Evolutionary conservation across 2,888 invertebrate genomes (phyloP), one percentile per base, ranked within the genome.

Genomic region (Dasysyrphus albostriatus): DNA sequence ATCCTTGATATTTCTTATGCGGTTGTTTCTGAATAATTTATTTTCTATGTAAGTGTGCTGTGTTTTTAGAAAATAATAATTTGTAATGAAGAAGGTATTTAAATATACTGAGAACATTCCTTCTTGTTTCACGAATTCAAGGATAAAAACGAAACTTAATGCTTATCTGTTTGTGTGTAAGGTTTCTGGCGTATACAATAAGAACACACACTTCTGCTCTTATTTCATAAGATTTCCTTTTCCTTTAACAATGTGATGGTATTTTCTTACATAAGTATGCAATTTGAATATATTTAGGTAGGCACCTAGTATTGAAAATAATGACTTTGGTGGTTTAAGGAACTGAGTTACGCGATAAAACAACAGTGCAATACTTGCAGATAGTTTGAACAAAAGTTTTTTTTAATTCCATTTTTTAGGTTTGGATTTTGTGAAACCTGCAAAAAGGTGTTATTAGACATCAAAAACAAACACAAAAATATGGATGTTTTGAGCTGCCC

Each of bases 1-100:
- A 37, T 74, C 29, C 49, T 39, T 16, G 51, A 39, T 73, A 59
- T 51, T 74, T 39, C 37, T 39, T 8, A 39, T 49, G 73, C 12
- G 73, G 37, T 29, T 74, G 61, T 47, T 49, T 3, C 8, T 49
- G 16, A 14, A 19, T 34, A 58, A 74, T 61, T 61, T 47, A 49
- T 51, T 39, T 49, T 10, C 49, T 34, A 51, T 61, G 29, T 61
- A 74, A 74, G 39, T 19, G 47, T 19, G 10, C 61, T 72, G 14
- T 72, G 58, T 47, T 42, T 58, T 72, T 19, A 34, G 44, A 58
- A 61, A 24, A 19, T 39, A 12, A 29, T 63, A 12, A 29, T 63
- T 63, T 39, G 14, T 42, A 5, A 39, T 9, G n/a, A 4, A 24
- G 10, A 24, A 24, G 44, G 44, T 44, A n/a, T 44, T 6, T 14